A percentile compares a stretch with the other conserved stretches of the same genome.
These are phyloP conservation scores for Benthosema pterotum DNA, from an alignment of 2,797 vertebrate species.

Conservation along the genomic window DNA sequence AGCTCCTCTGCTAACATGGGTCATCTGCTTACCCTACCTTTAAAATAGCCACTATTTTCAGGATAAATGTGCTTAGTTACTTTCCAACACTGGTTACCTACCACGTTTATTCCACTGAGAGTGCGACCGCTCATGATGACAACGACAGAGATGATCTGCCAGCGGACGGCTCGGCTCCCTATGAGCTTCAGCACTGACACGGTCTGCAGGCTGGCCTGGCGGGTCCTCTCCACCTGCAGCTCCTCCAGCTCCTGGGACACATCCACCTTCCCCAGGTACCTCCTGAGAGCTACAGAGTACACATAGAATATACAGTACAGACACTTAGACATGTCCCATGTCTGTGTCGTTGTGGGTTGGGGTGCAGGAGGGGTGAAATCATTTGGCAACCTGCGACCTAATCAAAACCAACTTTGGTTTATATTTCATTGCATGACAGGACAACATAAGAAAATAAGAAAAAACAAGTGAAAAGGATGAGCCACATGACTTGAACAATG, in stretches of 20 bases:
- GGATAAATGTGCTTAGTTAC: no score
- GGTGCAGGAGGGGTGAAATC: no score
- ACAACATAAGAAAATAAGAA: no score
- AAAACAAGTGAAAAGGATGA: no score
- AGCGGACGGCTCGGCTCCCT: slow-evolving; percentile 53
- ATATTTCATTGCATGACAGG: no score
- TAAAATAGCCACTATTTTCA: no score
- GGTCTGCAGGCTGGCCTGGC: slow-evolving; percentile 68
- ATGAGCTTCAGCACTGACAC: slow-evolving; percentile 74
- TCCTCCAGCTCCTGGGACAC: slow-evolving; percentile 81
- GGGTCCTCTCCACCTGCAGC: slow-evolving; percentile 71
- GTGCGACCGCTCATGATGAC: slow-evolving; percentile 85
- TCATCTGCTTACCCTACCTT: no score
- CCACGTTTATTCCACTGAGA: slow-evolving; percentile 85
- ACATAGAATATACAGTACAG: not conserved
- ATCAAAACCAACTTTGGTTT: no score
- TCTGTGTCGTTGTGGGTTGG: no score
- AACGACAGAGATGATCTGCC: slow-evolving; percentile 79
- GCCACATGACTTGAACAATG: no score
- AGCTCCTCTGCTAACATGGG: no score
- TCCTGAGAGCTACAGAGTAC: slow-evolving; percentile 78
- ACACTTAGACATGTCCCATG: not conserved
- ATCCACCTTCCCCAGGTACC: slow-evolving; percentile 78
- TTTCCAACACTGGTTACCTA: slow-evolving; percentile 55
- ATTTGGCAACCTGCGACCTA: no score